Percentiles rank a stretch among this genome's conserved stretches.
These are phyloP conservation scores for Xiphorhynchus erythropygius DNA, from an alignment of 2,797 vertebrate genomes.

Conservation along the genomic window DNA sequence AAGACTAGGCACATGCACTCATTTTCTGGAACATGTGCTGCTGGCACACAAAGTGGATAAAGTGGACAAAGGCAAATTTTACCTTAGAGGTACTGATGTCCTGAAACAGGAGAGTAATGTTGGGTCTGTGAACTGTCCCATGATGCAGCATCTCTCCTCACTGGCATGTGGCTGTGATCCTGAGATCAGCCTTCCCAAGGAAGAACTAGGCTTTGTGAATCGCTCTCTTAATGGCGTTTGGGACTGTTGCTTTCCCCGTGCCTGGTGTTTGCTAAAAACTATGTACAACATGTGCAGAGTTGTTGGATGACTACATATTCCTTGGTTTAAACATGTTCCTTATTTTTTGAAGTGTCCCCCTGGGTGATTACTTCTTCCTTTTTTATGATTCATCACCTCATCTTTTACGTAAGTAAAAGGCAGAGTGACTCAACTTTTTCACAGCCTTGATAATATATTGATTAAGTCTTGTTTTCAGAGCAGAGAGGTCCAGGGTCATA, in stretches of 20 bases:
- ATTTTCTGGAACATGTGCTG: background rate
- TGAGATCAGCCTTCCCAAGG: background rate
- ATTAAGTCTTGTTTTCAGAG: slow-evolving; percentile 8
- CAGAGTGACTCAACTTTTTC: background rate
- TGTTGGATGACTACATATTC: background rate
- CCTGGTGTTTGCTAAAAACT: background rate
- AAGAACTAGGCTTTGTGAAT: background rate
- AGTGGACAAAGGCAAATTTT: background rate
- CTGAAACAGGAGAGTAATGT: background rate
- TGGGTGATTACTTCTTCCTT: background rate
- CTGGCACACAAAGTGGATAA: background rate
- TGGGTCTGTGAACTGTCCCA: background rate
- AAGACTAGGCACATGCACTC: background rate
- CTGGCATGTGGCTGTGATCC: background rate
- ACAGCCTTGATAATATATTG: background rate
- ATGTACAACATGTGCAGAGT: background rate
- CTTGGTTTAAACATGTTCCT: background rate
- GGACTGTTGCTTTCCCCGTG: background rate
- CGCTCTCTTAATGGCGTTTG: background rate
- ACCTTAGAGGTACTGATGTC: background rate
- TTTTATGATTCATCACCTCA: slow-evolving; percentile 4
- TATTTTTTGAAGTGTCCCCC: background rate
- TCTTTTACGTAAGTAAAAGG: background rate
- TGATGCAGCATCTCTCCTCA: background rate
- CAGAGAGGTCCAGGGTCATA: background rate